phyloP scores from a whole-genome alignment of 2,888 invertebrate species.

The Plemyria rubiginata region DNA sequence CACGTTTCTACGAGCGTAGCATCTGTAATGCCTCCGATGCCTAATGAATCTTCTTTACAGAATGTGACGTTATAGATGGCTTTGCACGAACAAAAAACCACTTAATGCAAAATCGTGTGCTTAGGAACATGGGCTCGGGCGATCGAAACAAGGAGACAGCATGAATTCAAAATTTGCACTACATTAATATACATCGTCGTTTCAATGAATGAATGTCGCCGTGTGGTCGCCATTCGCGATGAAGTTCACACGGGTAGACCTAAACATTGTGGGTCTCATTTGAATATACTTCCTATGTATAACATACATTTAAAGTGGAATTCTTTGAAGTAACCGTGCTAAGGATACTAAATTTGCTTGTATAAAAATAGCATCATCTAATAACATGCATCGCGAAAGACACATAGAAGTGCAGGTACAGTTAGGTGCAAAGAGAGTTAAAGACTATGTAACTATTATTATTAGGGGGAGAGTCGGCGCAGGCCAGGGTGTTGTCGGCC shows the following conservation, averaged over 20 bases:
- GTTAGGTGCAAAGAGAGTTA: conserved; percentile 44
- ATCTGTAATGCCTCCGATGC: conserved; percentile 62
- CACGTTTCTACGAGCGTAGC: conserved; percentile 60
- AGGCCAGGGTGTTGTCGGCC: conserved; percentile 30
- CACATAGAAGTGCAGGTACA: conserved; percentile 54
- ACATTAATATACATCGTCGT: conserved; percentile 84
- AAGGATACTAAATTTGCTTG: conserved; percentile 72
- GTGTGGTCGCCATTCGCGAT: conserved; percentile 83
- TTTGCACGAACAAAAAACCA: conserved; percentile 76
- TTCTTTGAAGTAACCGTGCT: conserved; percentile 81
- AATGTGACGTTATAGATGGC: conserved; percentile 75
- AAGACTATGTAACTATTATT: too few species aligned
- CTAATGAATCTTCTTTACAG: conserved; percentile 70
- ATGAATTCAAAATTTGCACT: conserved; percentile 84
- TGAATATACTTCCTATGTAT: conserved; percentile 84
- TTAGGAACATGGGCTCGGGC: conserved; percentile 74
- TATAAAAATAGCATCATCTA: conserved; percentile 77
- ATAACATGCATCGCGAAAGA: conserved; percentile 66
- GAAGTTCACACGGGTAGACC: conserved; percentile 83
- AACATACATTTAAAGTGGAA: conserved; percentile 77
- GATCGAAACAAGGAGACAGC: conserved; percentile 77
- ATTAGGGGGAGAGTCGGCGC: conserved; percentile 35
- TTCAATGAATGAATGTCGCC: conserved; percentile 83
- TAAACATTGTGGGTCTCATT: conserved; percentile 82
- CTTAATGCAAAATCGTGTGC: conserved; percentile 82